Evolutionary conservation across 2,888 invertebrate genomes (phyloP), one percentile per base, ranked within the genome.

Genomic region (Drosophila meridiana): DNA sequence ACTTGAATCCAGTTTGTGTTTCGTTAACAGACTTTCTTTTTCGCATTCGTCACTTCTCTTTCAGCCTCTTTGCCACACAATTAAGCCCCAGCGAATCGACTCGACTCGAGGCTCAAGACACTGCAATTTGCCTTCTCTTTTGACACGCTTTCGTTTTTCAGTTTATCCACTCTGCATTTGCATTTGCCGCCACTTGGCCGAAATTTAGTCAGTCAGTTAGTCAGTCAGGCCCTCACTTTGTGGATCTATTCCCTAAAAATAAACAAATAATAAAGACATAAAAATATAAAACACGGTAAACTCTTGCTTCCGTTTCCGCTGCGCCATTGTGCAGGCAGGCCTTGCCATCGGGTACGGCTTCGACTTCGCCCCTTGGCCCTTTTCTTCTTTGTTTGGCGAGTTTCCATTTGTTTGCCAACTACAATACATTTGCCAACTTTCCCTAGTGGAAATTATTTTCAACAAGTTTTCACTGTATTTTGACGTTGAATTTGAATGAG

Each of bases 301-400:
- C 80, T 88, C 84, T 74, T 73, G 81, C 90, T 90, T 87, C 87
- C 90, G 88, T 83, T 87, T 90, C 87, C 87, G 90, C 87, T 87
- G 87, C 87, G 87, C 82, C 90, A 87, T 87, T 89, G 89, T 85
- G 87, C 83, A 83, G 72, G 70, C 80, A 81, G 78, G 63, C 73
- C 57, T 73, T 67, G 68, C 69, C 69, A 67, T 64, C 56, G 40
- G 8, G 20, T 8, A 20, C 8, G 0, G 8, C 9, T 20, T 14
- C 8, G 0, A 9, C 9, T 20, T 20, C 8, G 2, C 20, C 43
- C 48, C 9, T 2, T 4, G 48, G 6, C 34, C 43, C 14, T 60
- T 71, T 70, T 67, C 34, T n/a, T 20, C 50, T 63, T 58, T 80
- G 26, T 80, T 52, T 13, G 68, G 69, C 78, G 75, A 71, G 60